Conservation (phyloP, 2,888 invertebrate genomes). For the Ditula angustiorana region DNA sequence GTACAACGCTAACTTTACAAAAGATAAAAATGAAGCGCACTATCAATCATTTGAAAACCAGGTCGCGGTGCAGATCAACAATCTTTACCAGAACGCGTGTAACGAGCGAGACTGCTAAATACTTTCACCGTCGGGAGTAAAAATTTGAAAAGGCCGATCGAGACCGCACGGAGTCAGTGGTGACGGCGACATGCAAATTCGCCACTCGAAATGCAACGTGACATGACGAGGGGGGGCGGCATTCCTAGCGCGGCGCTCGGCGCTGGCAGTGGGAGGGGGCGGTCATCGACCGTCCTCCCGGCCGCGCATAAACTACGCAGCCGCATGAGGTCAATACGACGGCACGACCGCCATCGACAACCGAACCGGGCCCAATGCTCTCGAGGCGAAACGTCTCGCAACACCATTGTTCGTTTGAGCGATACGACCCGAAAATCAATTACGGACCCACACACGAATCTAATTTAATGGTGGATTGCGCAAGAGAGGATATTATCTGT, state of each 20-base stretch:
- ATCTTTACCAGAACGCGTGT: slow-evolving; percentile 12
- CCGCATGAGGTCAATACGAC: slow-evolving; percentile 81
- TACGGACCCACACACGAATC: slow-evolving; percentile 67
- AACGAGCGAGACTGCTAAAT: slow-evolving; percentile 27
- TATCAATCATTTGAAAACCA: slow-evolving; percentile 46
- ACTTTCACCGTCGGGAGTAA: slow-evolving; percentile 58
- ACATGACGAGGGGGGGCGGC: slow-evolving; percentile 71
- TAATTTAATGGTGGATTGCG: slow-evolving; percentile 64
- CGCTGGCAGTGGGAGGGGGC: slow-evolving; percentile 59
- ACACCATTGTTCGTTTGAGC: slow-evolving; percentile 71
- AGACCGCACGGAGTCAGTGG: slow-evolving; percentile 56
- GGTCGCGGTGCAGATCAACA: slow-evolving; percentile 37
- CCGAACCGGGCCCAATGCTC: slow-evolving; percentile 45
- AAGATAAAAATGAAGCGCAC: slow-evolving; percentile 33
- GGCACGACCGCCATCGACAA: slow-evolving; percentile 37
- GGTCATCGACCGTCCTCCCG: slow-evolving; percentile 84
- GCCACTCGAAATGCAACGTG: slow-evolving; percentile 79
- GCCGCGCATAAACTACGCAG: slow-evolving; percentile 81
- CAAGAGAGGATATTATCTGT: slow-evolving; percentile 65
- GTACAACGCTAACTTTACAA: slow-evolving; percentile 26
- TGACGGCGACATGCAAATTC: slow-evolving; percentile 73
- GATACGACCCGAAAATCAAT: slow-evolving; percentile 69
- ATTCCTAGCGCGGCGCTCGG: slow-evolving; percentile 70
- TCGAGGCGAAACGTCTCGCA: slow-evolving; percentile 63
- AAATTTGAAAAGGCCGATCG: slow-evolving; percentile 46